Evolutionary conservation across 2,797 vertebrate species (phyloP), one percentile per base, ranked within the genome.

Genomic region (Anguilla anguilla): DNA sequence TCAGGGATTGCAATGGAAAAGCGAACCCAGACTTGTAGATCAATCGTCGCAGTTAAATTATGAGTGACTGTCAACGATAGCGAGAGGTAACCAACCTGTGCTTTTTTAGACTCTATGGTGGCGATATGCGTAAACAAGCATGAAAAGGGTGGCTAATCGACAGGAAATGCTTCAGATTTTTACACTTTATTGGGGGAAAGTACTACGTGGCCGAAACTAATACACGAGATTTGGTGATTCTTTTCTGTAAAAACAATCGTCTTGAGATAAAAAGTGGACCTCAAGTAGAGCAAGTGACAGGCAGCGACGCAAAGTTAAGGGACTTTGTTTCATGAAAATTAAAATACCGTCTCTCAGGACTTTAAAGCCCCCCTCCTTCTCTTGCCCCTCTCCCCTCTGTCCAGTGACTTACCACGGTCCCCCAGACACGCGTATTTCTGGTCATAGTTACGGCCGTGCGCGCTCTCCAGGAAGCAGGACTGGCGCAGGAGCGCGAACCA

Each of bases 391-490:
- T 39, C 22, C 53, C 17, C 61, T 87, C 31, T 72, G 64, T 51
- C 31, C n/a, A 22, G 35, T 39, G 87, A 74, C 64, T 13, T 22
- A 51, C 15, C 49, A 61, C 67, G 43, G 53, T n/a, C 59, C 72
- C 35, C 57, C 35, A 85, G 55, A 43, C 6, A 55, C 35, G 59
- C 28, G 55, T 64, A 39, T 81, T 72, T 85, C 43, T 88, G 87
- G 87, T 85, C 59, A 67, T 4, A 57, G 67, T 88, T 67, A 85
- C 55, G 46, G 57, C 74, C 74, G 61, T 81, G 35, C 35, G 83
- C 39, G 64, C 57, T 67, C 22, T 6, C 46, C 61, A 43, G 35
- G 74, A 88, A 85, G 83, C 43, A 64, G 53, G 83, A 59, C 51
- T 39, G 39, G 55, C 11, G 59, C 25, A 4, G n/a, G 17, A 13